These are phyloP conservation scores for Petroica traversi DNA, from an alignment of 2,113 vertebrate genomes.

Conservation along the genomic window DNA sequence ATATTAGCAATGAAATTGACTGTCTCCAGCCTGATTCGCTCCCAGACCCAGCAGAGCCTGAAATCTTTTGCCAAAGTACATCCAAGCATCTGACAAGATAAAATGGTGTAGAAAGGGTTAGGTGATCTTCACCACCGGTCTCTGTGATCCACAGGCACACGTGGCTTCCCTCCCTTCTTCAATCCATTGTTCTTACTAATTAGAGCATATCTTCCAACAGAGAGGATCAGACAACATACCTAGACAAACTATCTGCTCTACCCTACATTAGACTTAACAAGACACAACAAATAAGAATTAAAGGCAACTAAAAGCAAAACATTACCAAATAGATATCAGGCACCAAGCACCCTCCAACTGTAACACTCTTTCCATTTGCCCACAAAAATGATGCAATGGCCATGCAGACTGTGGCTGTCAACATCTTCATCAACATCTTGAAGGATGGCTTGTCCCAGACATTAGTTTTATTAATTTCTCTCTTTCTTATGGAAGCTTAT, in stretches of 20 bases:
- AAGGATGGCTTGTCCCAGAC: background rate
- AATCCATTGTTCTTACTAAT: background rate
- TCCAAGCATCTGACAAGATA: background rate
- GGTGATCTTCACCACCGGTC: background rate
- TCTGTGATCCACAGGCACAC: background rate
- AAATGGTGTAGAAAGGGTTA: background rate
- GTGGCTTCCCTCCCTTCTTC: background rate
- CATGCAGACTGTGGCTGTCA: background rate
- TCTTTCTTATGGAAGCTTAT: background rate
- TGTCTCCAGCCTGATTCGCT: background rate
- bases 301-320: background rate
- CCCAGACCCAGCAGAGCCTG: background rate
- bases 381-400: accelerated
- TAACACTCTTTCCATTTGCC: background rate
- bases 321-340: background rate
- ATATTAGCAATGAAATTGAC: background rate
- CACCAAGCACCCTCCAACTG: background rate
- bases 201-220: background rate
- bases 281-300: background rate
- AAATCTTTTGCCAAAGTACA: background rate
- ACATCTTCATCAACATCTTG: background rate
- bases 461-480: background rate
- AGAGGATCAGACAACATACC: background rate
- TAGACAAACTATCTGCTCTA: background rate
- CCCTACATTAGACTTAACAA: background rate